Conservation (phyloP, 2,888 invertebrate genomes). For the Bibio marci region DNA sequence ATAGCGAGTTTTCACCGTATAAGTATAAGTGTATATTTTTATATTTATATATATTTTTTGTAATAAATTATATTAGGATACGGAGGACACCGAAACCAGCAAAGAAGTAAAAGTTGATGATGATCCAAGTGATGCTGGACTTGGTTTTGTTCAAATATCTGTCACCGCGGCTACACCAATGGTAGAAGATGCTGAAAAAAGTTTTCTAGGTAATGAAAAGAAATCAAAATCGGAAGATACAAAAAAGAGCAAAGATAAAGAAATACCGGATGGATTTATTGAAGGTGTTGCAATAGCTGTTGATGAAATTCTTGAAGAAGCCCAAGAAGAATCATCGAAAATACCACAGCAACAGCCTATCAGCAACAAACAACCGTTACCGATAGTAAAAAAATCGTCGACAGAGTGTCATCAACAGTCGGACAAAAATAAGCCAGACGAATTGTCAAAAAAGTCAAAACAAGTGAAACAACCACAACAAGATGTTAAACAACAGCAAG, state of each 20-base stretch:
- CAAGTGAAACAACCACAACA: too few species aligned
- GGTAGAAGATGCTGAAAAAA: slow-evolving; percentile 67
- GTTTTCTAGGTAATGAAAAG: slow-evolving; percentile 45
- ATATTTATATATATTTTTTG: too few species aligned
- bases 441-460: too few species aligned
- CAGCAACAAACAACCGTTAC: too few species aligned
- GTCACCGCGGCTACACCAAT: slow-evolving; percentile 89
- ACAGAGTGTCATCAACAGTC: neutral
- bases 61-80: too few species aligned
- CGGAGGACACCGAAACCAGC: slow-evolving; percentile 8
- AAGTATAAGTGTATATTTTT: too few species aligned
- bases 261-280: slow-evolving; percentile 11
- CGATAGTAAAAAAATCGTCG: too few species aligned
- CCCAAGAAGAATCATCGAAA: neutral
- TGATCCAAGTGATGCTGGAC: slow-evolving; percentile 37
- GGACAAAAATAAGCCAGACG: too few species aligned
- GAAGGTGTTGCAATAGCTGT: slow-evolving; percentile 10
- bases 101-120: slow-evolving; percentile 16
- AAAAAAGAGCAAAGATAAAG: too few species aligned
- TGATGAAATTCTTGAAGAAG: slow-evolving; percentile 9
- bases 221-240: too few species aligned
- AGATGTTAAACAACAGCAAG: too few species aligned
- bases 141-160: slow-evolving; percentile 77
- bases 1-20: too few species aligned
- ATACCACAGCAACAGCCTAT: slow-evolving; percentile 3